A percentile compares a stretch with the other conserved stretches of the same genome.
Conservation (phyloP, 2,113 vertebrate genomes). For the Propithecus coquereli region DNA sequence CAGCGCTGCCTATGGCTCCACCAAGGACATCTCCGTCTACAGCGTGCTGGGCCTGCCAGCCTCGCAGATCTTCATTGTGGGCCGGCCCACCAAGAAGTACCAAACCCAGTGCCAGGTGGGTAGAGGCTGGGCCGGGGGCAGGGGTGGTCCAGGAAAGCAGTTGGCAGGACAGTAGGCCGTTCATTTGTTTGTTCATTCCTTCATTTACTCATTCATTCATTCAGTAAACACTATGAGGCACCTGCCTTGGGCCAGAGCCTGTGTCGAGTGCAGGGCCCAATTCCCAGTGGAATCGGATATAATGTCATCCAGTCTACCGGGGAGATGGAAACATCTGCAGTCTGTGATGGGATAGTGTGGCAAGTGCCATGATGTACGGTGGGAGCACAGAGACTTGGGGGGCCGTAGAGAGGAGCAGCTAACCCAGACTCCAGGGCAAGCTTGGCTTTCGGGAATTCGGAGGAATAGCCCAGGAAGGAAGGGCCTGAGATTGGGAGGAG, state of each 20-base stretch:
- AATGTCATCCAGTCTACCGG: background rate
- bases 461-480: background rate
- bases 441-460: background rate
- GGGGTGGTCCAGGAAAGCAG: background rate
- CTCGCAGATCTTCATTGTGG: conserved; percentile 97
- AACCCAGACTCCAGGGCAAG: background rate
- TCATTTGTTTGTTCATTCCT: background rate
- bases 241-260: background rate
- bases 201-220: background rate
- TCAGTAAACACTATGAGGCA: background rate
- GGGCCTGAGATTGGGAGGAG: background rate
- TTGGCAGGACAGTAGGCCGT: background rate
- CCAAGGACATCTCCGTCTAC: conserved; percentile 99
- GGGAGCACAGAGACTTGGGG: background rate
- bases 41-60: conserved; percentile 93
- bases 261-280: background rate
- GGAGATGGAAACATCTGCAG: background rate
- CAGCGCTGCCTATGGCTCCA: conserved; percentile 95
- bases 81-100: conserved; percentile 96
- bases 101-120: conserved; percentile 96
- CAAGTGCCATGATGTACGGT: background rate
- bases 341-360: background rate
- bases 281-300: background rate
- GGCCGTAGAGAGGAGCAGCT: background rate
- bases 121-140: background rate